Conservation (phyloP, 2,113 vertebrate genomes). For the Clarias gariepinus region DNA sequence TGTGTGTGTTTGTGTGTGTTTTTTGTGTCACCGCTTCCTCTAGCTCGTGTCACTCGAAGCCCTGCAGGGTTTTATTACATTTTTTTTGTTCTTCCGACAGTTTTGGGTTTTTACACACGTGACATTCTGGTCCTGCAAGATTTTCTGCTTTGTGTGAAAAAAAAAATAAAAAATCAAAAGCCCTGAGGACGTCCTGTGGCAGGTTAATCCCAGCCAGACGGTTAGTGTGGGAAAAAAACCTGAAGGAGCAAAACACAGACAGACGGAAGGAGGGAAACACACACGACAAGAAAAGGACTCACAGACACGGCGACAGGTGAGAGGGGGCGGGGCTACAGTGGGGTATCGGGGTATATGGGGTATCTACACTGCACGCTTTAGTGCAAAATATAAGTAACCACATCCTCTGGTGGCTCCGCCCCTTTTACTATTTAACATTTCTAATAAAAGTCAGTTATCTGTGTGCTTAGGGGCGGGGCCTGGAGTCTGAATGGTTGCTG, state of each 20-base stretch:
- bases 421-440: not conserved
- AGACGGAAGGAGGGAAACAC: not conserved
- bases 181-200: not conserved
- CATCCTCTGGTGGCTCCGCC: not conserved
- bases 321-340: not conserved
- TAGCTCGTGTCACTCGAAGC: not conserved
- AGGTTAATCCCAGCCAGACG: not conserved
- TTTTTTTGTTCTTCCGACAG: not conserved
- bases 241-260: not conserved
- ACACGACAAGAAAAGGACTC: not conserved
- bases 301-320: not conserved
- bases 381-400: not conserved
- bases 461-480: not conserved
- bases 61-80: not conserved
- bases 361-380: not conserved
- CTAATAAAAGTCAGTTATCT: too few species aligned
- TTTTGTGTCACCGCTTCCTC: slow-evolving; percentile 16
- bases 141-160: slow-evolving; percentile 1
- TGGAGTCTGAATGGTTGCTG: not conserved
- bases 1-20: slow-evolving; percentile 6
- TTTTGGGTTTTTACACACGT: not conserved
- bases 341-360: not conserved
- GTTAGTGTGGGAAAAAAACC: not conserved
- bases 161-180: not conserved
- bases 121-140: not conserved